These are phyloP conservation scores for Bombus fervidus DNA, from an alignment of 1,140 invertebrate genomes.

Conservation along the genomic window DNA sequence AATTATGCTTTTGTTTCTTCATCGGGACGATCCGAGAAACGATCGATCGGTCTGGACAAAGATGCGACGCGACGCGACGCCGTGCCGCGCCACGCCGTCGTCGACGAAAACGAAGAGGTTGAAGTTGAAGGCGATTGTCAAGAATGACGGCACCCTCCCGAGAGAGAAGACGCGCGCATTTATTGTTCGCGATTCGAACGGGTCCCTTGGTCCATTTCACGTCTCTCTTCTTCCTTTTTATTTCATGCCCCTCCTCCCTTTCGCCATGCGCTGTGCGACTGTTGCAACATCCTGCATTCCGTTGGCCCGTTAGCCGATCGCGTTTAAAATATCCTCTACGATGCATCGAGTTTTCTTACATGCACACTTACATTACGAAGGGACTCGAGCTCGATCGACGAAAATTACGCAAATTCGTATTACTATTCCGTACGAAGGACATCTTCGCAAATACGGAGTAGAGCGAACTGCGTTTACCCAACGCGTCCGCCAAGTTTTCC, in stretches of 20 bases:
- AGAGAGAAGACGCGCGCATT: slow-evolving; percentile 62
- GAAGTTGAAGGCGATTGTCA: slow-evolving; percentile 55
- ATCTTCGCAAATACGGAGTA: slow-evolving; percentile 50
- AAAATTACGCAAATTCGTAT: too few species aligned
- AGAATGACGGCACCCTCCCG: slow-evolving; percentile 64
- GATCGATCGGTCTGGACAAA: slow-evolving; percentile 43
- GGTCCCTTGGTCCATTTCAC: slow-evolving; percentile 37
- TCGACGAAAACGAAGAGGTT: background rate
- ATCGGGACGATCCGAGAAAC: background rate
- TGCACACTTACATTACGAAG: background rate
- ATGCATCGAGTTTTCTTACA: too few species aligned
- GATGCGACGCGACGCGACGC: background rate
- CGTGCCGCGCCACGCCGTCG: slow-evolving; percentile 27
- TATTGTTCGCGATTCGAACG: slow-evolving; percentile 58
- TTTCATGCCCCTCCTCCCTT: background rate
- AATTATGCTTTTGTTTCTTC: slow-evolving; percentile 64
- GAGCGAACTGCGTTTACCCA: slow-evolving; percentile 43
- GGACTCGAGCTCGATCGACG: too few species aligned
- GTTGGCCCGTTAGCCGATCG: slow-evolving; percentile 13
- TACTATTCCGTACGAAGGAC: background rate
- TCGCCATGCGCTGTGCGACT: background rate
- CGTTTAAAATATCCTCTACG: background rate
- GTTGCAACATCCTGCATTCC: slow-evolving; percentile 26
- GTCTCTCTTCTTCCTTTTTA: slow-evolving; percentile 37
- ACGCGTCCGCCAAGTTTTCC: slow-evolving; percentile 39